Evolutionary conservation across 1,140 invertebrate species (phyloP).

Genomic region (Platorchestia sp.): DNA sequence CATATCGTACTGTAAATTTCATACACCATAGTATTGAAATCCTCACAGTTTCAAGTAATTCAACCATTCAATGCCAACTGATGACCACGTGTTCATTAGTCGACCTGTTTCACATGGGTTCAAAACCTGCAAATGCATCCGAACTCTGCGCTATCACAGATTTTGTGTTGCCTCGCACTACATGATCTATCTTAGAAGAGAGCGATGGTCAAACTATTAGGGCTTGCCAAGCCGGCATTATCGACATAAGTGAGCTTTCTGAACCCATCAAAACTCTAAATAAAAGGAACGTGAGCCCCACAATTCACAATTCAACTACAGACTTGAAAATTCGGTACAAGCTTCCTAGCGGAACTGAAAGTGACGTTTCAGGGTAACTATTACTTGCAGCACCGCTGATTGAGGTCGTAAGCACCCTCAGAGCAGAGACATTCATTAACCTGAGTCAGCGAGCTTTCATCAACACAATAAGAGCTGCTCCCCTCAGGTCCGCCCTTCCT

Average conservation of each 20-base stretch:
- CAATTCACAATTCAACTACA: not conserved
- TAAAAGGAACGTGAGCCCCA: not conserved
- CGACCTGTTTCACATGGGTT: not conserved
- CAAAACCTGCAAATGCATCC: not conserved
- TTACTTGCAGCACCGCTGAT: not conserved
- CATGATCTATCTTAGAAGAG: no score
- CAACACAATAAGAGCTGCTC: not conserved
- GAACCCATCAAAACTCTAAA: not conserved
- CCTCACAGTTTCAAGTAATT: not conserved
- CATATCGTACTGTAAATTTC: not conserved
- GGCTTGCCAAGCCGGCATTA: not conserved
- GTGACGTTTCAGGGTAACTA: not conserved
- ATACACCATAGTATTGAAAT: not conserved
- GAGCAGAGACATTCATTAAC: slow-evolving; percentile 26
- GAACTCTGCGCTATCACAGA: not conserved
- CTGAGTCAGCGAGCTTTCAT: slow-evolving; percentile 23
- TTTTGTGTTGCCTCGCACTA: not conserved
- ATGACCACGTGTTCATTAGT: not conserved
- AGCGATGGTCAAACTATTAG: not conserved
- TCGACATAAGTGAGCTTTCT: not conserved
- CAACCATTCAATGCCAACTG: no score
- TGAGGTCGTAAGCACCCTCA: not conserved
- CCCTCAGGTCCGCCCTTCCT: not conserved
- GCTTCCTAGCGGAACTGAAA: no score
- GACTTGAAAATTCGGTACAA: not conserved